Evolutionary conservation across 2,888 invertebrate species (phyloP), one percentile per base, ranked within the genome.

Genomic region (Actias luna): DNA sequence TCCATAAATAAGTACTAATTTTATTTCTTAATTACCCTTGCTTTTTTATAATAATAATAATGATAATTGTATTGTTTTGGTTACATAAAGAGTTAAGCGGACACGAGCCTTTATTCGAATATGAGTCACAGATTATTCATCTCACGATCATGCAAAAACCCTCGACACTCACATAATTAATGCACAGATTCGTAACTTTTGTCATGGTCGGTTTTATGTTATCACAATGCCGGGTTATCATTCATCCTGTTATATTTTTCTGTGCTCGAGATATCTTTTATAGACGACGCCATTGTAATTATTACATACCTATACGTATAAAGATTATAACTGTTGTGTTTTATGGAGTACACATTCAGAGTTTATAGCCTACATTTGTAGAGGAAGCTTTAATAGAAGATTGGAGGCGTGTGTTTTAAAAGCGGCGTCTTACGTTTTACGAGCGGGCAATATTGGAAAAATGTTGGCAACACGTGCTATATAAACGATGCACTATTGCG

Each of bases 381-480:
- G 36, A 18, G 39, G 18, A 57, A 59, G 60, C 61, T 59, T 61
- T 66, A 65, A 64, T 59, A 36, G 61, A 67, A 46, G 64, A 42
- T 57, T 46, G 35, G 60, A 69, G 70, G 76, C 74, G 74, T 79
- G 81, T 74, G 75, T 77, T 80, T 33, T 76, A 75, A 81, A 83
- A 77, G 77, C 76, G 74, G 63, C 57, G 58, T 64, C 42, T 69
- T 39, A 39, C 27, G 25, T 25, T 88, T 89, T 87, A 86, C 80
- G 85, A 85, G 71, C 78, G 64, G 75, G 69, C 80, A 74, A 77
- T 89, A 88, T 89, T 80, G 85, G 88, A 86, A 89, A 89, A 88
- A 84, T 86, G 84, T 85, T 85, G 70, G 76, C 61, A 71, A 77
- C 88, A 88, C 84, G 82, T 88, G 88, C 78, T 70, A 77, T 79